A percentile compares a stretch with the other conserved stretches of the same genome.
Conservation (phyloP, 2,888 invertebrate genomes). For the Resseliella maxima region DNA sequence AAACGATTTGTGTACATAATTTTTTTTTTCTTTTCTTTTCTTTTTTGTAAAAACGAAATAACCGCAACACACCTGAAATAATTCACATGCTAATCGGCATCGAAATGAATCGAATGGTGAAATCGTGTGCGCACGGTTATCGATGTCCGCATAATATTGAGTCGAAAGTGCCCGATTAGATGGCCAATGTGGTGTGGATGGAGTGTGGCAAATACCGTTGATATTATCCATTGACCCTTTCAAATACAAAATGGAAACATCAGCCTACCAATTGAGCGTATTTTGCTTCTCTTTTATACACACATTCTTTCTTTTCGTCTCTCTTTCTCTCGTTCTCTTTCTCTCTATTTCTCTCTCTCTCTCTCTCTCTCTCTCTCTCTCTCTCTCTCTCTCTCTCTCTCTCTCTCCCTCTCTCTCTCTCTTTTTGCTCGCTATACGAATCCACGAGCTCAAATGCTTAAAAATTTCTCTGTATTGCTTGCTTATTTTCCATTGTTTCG, state of each 20-base stretch:
- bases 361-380: too few species aligned
- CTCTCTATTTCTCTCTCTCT: background rate
- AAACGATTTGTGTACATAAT: constrained; percentile 28
- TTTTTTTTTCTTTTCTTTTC: too few species aligned
- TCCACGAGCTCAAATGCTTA: too few species aligned
- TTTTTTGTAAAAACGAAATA: constrained; percentile 39
- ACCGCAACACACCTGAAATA: background rate
- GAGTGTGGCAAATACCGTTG: background rate
- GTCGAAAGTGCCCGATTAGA: background rate
- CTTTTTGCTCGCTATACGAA: too few species aligned
- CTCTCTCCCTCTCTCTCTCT: too few species aligned
- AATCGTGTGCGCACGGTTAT: constrained; percentile 21
- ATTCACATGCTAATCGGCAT: background rate
- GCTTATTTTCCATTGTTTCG: too few species aligned
- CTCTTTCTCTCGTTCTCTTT: too few species aligned
- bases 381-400: too few species aligned
- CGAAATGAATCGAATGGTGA: background rate
- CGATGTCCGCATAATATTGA: background rate
- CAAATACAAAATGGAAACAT: background rate
- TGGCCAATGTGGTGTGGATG: background rate
- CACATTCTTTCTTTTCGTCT: too few species aligned
- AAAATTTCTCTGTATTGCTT: too few species aligned
- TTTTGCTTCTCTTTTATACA: too few species aligned
- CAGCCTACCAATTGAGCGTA: background rate
- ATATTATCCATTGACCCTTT: constrained; percentile 22